Percentiles rank a stretch among this genome's conserved stretches.
Evolutionary conservation across 2,113 vertebrate species (phyloP).

Genomic region (Talpa occidentalis): DNA sequence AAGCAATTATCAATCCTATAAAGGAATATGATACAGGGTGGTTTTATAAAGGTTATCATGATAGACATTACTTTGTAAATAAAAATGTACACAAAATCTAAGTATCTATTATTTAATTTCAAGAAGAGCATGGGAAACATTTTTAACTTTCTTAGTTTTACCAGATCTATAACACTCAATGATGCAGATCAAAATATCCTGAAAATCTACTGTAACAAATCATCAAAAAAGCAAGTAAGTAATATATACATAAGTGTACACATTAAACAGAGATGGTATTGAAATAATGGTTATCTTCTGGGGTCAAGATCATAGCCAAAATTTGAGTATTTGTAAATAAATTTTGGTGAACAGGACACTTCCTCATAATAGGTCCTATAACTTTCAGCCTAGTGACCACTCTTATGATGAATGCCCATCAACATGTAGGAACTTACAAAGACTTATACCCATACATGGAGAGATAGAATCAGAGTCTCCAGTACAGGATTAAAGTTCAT

Average conservation of each 20-base stretch:
- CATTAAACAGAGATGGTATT: not conserved
- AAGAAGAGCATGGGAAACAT: not conserved
- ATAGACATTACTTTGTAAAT: not conserved
- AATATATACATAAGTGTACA: not conserved
- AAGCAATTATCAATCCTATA: not conserved
- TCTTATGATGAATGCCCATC: not conserved
- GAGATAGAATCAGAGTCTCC: not conserved
- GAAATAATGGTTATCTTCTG: not conserved
- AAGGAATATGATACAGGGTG: not conserved
- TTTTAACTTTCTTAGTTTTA: not conserved
- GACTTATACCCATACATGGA: not conserved
- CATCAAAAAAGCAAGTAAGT: not conserved
- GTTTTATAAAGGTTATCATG: not conserved
- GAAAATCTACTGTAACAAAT: not conserved
- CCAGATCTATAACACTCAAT: not conserved
- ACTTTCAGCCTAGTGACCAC: not conserved
- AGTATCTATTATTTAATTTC: not conserved
- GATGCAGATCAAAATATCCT: not conserved
- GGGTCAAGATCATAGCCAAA: not conserved
- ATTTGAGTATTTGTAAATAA: not conserved
- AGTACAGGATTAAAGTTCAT: not conserved
- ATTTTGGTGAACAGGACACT: not conserved
- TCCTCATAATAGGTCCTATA: not conserved
- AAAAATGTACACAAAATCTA: not conserved
- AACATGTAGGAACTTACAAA: not conserved